Percentiles rank a stretch among this genome's conserved stretches.
phyloP scores from a whole-genome alignment of 1,140 invertebrate genomes.

The Papilio aristodemus region DNA sequence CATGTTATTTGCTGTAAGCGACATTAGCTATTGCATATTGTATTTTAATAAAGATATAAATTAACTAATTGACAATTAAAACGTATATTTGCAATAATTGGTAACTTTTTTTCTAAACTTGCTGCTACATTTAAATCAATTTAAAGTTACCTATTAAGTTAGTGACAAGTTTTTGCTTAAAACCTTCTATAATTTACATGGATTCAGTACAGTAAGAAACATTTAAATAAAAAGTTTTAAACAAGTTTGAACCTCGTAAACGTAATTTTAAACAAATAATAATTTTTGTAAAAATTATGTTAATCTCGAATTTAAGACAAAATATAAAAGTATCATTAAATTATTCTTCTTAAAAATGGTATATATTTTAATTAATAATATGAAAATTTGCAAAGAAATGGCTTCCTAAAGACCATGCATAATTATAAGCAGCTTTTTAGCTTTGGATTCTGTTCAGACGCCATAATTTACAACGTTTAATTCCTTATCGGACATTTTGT shows the following conservation, averaged over 20 bases:
- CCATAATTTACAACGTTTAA: slow-evolving; percentile 16
- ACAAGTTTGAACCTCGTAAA: too few relatives aligned
- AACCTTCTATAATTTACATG: too few relatives aligned
- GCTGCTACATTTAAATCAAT: too few relatives aligned
- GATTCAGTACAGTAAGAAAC: too few relatives aligned
- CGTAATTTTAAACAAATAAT: too few relatives aligned
- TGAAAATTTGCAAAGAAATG: slow-evolving; percentile 24
- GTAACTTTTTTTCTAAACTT: too few relatives aligned
- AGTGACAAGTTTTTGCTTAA: neutral
- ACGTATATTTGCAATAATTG: neutral
- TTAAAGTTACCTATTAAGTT: too few relatives aligned
- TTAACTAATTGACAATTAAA: slow-evolving; percentile 2
- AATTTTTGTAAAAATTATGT: too few relatives aligned
- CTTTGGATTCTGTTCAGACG: neutral
- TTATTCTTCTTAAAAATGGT: neutral
- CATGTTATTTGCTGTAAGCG: neutral
- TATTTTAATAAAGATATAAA: neutral
- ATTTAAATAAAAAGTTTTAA: too few relatives aligned
- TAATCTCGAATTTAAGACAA: too few relatives aligned
- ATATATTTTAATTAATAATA: slow-evolving; percentile 10
- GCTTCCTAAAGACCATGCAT: neutral
- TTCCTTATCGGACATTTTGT: slow-evolving; percentile 30
- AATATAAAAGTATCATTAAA: neutral
- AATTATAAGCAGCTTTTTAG: neutral
- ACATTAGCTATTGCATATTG: neutral